Base-by-base conservation (phyloP, 2,888 invertebrate genomes). In the Lobophora halterata region DNA sequence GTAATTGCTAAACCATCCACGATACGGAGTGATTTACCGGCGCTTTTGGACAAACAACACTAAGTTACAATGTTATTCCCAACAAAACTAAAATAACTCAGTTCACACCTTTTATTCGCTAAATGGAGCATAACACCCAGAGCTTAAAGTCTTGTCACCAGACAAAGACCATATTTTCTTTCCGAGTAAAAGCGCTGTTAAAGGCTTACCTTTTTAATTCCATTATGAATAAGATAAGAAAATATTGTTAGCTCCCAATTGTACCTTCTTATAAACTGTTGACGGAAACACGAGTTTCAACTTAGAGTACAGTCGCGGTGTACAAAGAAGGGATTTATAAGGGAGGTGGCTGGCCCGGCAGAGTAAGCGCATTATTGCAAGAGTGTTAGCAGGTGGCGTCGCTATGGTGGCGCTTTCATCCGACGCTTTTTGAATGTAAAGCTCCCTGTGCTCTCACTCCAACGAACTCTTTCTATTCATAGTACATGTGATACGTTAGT, bases 351-450 rank as follows among this genome's bases (percentile, higher is more conserved):
- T 35, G 70, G 71, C 73, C 65, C 68, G 66, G 72, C 65, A 49
- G 44, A 43, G 54, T 82, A 83, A 83, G 82, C 78, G 83, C 77
- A 83, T 83, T 85, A 86, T 73, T 75, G 78, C 76, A 72, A 79
- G 72, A 66, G 70, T 64, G 59, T 54, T 54, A 29, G 37, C 19
- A 32, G 61, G n/a, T n/a, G 58, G 62, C 53, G 65, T 53, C 36
- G 53, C 41, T 31, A 43, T 54, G 61, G 65, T 64, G 54, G 60
- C 51, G 64, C 65, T 67, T 58, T 32, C n/a, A n/a, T n/a, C 32
- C 62, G 62, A 80, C 76, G 78, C 68, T 60, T 55, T 64, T 65
- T 73, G 82, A 75, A 82, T 82, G 67, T 81, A 79, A 83, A 82
- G 72, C 61, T 68, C 62, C 60, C 68, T 80, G 77, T 79, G 78